Base-by-base conservation (phyloP, 2,888 invertebrate species). In the Suillia variegata region DNA sequence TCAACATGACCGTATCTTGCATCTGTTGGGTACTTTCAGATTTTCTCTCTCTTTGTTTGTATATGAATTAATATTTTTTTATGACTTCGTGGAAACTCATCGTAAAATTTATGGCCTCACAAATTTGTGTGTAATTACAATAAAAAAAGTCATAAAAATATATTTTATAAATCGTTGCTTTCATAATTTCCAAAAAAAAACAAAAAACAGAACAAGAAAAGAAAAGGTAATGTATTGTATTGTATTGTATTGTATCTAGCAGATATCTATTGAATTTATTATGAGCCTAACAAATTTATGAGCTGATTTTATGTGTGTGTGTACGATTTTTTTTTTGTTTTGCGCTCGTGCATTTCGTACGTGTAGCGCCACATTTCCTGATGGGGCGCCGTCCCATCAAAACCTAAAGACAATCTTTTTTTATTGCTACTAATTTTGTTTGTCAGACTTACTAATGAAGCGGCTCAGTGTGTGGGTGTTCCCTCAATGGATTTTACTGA, bases 41-140 rank as follows among this genome's bases (percentile, higher is more conserved):
- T n/a, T n/a, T n/a, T n/a, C n/a, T n/a, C n/a, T n/a, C n/a, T n/a
- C n/a, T n/a, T n/a, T 4, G 38, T n/a, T 6, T 31, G 31, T 31
- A 38, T 13, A 38, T 38, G n/a, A n/a, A n/a, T n/a, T 22, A 59
- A 71, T 75, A 71, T 72, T n/a, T n/a, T 73, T 75, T 71, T 73
- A 71, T 73, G 64, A 50, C 56, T 71, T 71, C 75, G 69, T 67
- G 61, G 75, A 57, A 55, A 56, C 52, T 56, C 64, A 57, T n/a
- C n/a, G n/a, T 61, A 64, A 70, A 67, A 67, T 67, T 56, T 67
- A 67, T 61, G 62, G 64, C 61, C 62, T 62, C 73, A 66, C 62
- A 70, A 67, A 70, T 75, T 72, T 74, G 71, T 74, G 64, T 54
- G 64, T 75, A 75, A 72, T 72, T 75, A 74, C 63, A 75, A 73